Base-by-base conservation (phyloP, 2,113 vertebrate species). In the Raja brachyura region DNA sequence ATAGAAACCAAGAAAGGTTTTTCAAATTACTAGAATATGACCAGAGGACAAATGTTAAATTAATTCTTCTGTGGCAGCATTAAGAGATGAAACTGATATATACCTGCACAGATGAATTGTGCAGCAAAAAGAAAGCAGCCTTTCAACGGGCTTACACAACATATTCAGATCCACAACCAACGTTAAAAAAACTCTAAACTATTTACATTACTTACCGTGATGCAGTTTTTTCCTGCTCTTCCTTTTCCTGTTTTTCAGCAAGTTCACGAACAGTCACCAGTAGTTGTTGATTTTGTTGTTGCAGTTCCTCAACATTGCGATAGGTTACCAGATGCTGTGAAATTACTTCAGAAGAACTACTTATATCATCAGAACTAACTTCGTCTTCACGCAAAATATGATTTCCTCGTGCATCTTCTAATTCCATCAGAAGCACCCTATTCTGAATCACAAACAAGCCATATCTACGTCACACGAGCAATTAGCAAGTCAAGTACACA, bases 381-480 rank as follows among this genome's bases (percentile, higher is more conserved):
- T 98, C 98, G 0, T 97, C 96, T 7, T 97, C 97, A 88, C 97
- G 96, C 66, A 98, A 94, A 59, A 99, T 97, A 0, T 99, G 97
- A 94, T 99, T 99, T 94, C 99, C 99, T 94, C 98, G 97, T 3
- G 99, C 98, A 95, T 99, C 98, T 95, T 99, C 98, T 92, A 99
- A 97, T 95, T 99, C 99, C 68, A 99, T 97, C 93, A 99, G 95
- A 93, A 99, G 96, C 39, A 99, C 97, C 79, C 97, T 97, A 75
- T 99, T 97, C 99, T 99, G 94, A 18, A 95, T 94, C 33, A 88
- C 0, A n/a, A 76, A 0, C 88, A 94, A 78, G 11, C 8, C 8
- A 31, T 10, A 13, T 14, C 70, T 22, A 20, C 0, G 66, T 73
- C 33, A 73, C 31, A 70, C 70, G 10, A 92, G 88, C 90, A 92